Percentiles rank a stretch among this genome's conserved stretches.
These are phyloP conservation scores for Myotis myotis DNA, from an alignment of 2,797 vertebrate genomes.

Conservation along the genomic window DNA sequence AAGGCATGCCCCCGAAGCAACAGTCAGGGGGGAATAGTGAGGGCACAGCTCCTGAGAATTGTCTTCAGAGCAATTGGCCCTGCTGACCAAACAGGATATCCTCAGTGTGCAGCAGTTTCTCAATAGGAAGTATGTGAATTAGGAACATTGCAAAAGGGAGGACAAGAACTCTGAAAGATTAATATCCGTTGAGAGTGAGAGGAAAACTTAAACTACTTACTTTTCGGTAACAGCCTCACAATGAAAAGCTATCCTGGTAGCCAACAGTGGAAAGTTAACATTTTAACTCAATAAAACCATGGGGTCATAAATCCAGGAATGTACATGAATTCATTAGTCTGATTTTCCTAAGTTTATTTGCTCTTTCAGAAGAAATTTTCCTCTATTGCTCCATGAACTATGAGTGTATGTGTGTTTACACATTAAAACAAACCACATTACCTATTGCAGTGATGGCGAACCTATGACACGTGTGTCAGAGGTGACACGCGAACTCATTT, in stretches of 20 bases:
- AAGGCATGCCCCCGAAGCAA: not conserved
- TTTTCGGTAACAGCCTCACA: conserved; percentile 70
- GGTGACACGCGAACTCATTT: too few relatives aligned
- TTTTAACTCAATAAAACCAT: conserved; percentile 26
- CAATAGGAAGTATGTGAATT: conserved; percentile 67
- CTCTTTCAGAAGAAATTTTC: conserved; percentile 58
- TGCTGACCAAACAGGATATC: conserved; percentile 73
- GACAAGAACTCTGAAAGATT: conserved; percentile 75
- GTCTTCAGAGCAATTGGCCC: not conserved
- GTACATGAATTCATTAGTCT: conserved; percentile 26
- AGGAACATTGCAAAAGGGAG: conserved; percentile 81
- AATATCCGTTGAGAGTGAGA: conserved; percentile 71
- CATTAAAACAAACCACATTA: conserved; percentile 44
- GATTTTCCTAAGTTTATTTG: conserved; percentile 43
- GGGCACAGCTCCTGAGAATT: not conserved
- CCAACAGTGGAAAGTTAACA: conserved; percentile 46
- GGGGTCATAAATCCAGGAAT: conserved; percentile 37
- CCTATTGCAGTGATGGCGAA: not conserved
- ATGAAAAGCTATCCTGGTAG: conserved; percentile 50
- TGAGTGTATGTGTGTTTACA: not conserved
- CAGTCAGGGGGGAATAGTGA: not conserved
- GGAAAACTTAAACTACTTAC: conserved; percentile 44
- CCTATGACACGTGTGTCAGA: too few relatives aligned
- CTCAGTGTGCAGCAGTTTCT: conserved; percentile 54
- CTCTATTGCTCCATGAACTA: conserved; percentile 63